These are phyloP conservation scores for Actenoides hombroni DNA, from an alignment of 2,113 vertebrate species.

Conservation along the genomic window DNA sequence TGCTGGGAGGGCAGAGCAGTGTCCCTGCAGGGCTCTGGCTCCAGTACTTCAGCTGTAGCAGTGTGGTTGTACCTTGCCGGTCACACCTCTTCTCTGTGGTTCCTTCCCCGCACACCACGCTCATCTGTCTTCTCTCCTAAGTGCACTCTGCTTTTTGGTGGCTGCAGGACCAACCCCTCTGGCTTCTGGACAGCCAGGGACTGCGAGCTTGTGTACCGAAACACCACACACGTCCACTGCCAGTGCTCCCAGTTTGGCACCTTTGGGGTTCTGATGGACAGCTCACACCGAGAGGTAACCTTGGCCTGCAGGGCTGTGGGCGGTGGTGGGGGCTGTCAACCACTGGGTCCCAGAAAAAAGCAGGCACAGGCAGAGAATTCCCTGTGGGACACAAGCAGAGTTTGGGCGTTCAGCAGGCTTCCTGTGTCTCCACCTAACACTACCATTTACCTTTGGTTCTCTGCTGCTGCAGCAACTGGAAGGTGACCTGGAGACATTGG, in stretches of 20 bases:
- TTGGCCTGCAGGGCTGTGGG: neutral
- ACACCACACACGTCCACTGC: slow-evolving; percentile 92
- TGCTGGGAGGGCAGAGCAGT: neutral
- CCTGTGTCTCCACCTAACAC: neutral
- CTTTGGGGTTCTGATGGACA: slow-evolving; percentile 97
- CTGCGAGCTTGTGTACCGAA: slow-evolving; percentile 93
- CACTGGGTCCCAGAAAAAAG: neutral
- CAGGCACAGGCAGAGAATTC: neutral
- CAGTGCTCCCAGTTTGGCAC: slow-evolving; percentile 94
- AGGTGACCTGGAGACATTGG: slow-evolving; percentile 92
- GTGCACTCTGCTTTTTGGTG: slow-evolving; percentile 44
- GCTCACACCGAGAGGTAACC: slow-evolving; percentile 95
- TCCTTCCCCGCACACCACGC: neutral
- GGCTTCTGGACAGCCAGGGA: slow-evolving; percentile 94
- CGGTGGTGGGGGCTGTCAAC: neutral
- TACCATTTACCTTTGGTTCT: neutral
- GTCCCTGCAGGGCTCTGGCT: neutral
- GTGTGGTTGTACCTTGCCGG: neutral
- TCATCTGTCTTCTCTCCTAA: neutral
- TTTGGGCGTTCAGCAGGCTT: neutral
- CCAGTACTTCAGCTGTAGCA: neutral
- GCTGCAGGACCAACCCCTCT: slow-evolving; percentile 80
- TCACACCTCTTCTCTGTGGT: neutral
- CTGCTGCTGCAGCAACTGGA: slow-evolving; percentile 84
- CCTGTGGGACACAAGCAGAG: neutral